A percentile compares a stretch with the other conserved stretches of the same genome.
These are phyloP conservation scores for Zaprionus africanus DNA, from an alignment of 1,140 invertebrate genomes.

Conservation along the genomic window DNA sequence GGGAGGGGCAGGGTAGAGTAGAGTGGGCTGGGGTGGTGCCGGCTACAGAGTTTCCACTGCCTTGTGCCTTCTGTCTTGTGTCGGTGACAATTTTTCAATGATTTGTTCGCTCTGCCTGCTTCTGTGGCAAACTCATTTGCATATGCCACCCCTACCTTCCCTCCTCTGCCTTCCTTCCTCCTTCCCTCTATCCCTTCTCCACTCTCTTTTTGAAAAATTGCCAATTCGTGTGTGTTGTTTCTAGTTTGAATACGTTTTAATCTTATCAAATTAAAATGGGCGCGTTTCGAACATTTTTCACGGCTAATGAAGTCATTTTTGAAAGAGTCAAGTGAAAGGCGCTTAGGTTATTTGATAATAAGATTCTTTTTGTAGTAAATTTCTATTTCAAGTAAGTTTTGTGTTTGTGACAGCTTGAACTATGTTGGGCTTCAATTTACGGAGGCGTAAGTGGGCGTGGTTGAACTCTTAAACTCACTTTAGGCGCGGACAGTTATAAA, in stretches of 20 bases:
- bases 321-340: neutral
- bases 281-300: conserved; percentile 33
- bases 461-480: no score
- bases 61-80: conserved; percentile 48
- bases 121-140: conserved; percentile 65
- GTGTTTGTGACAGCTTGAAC: no score
- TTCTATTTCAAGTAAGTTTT: no score
- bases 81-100: conserved; percentile 84
- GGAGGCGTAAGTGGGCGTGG: no score
- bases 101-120: conserved; percentile 69
- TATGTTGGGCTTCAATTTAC: no score
- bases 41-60: neutral
- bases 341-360: neutral
- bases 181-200: no score
- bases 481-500: no score
- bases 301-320: conserved; percentile 42
- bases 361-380: no score
- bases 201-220: conserved; percentile 62
- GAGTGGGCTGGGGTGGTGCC: neutral
- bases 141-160: conserved; percentile 69
- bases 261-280: conserved; percentile 65
- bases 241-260: conserved; percentile 55
- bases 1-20: no score
- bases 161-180: conserved; percentile 32
- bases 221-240: conserved; percentile 58